Percentiles rank a stretch among this genome's conserved stretches.
phyloP scores from a whole-genome alignment of 2,113 vertebrate genomes.

The Tragelaphus strepsiceros region DNA sequence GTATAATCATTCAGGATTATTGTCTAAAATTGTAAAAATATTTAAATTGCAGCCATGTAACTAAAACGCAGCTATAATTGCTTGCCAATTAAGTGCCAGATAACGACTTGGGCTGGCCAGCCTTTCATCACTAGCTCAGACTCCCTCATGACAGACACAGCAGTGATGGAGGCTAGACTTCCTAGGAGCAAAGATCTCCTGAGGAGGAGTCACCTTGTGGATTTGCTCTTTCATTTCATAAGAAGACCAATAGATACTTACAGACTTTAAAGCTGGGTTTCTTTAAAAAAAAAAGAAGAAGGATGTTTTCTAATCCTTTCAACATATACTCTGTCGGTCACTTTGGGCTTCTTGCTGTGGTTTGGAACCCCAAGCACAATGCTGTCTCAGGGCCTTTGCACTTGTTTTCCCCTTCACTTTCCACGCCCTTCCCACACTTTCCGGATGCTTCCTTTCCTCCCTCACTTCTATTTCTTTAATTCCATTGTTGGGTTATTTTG shows the following conservation, averaged over 20 bases:
- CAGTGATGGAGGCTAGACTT: neutral
- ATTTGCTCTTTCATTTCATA: neutral
- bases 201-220: neutral
- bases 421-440: neutral
- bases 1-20: neutral
- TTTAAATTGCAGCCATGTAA: constrained; percentile 2
- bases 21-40: constrained; percentile 39
- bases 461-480: neutral
- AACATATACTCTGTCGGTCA: neutral
- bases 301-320: neutral
- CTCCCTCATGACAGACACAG: neutral
- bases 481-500: neutral
- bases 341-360: neutral
- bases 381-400: neutral
- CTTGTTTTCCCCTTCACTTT: neutral
- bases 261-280: neutral
- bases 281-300: neutral
- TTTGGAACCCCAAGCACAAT: neutral
- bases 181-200: neutral
- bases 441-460: neutral
- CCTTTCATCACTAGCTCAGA: neutral
- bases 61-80: neutral
- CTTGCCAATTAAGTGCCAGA: neutral
- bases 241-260: neutral
- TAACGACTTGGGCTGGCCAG: neutral